phyloP scores from a whole-genome alignment of 1,140 invertebrate species.

The Neodiprion virginianus region DNA sequence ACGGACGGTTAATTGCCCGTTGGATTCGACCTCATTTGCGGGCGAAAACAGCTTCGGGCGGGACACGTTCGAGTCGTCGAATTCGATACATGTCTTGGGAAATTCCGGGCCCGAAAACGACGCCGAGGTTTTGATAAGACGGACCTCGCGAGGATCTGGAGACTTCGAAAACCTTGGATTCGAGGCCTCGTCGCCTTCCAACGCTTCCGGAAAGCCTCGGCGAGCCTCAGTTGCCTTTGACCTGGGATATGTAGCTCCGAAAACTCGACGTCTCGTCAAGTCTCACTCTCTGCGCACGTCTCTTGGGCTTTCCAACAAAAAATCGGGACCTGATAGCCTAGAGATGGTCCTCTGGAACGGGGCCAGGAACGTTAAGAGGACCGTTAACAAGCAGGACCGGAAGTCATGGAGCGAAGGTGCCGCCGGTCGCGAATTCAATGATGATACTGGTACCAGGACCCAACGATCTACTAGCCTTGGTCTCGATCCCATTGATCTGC shows the following conservation, averaged over 20 bases:
- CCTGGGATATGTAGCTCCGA: neutral
- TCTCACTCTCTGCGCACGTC: neutral
- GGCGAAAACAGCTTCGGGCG: neutral
- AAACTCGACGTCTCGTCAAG: neutral
- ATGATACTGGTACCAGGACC: conserved; percentile 15
- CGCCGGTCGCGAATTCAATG: conserved; percentile 8
- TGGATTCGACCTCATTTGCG: conserved; percentile 34
- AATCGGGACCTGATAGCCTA: neutral
- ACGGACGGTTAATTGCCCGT: conserved; percentile 23
- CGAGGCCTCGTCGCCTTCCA: conserved; percentile 28
- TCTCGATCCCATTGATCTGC: conserved; percentile 29
- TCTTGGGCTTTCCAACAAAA: neutral
- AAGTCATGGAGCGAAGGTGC: conserved; percentile 49
- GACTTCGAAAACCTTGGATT: conserved; percentile 33
- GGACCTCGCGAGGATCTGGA: neutral
- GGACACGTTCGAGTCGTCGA: neutral
- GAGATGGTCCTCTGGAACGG: neutral
- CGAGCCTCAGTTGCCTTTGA: neutral
- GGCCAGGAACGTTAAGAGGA: neutral
- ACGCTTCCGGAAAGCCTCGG: neutral
- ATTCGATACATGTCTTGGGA: neutral
- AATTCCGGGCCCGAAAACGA: conserved; percentile 3
- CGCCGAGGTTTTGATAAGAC: conserved; percentile 7
- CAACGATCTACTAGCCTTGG: conserved; percentile 35
- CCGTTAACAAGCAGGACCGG: conserved; percentile 21